A percentile compares a stretch with the other conserved stretches of the same genome.
These are phyloP conservation scores for Agriopis marginaria DNA, from an alignment of 2,888 invertebrate species.

Conservation along the genomic window DNA sequence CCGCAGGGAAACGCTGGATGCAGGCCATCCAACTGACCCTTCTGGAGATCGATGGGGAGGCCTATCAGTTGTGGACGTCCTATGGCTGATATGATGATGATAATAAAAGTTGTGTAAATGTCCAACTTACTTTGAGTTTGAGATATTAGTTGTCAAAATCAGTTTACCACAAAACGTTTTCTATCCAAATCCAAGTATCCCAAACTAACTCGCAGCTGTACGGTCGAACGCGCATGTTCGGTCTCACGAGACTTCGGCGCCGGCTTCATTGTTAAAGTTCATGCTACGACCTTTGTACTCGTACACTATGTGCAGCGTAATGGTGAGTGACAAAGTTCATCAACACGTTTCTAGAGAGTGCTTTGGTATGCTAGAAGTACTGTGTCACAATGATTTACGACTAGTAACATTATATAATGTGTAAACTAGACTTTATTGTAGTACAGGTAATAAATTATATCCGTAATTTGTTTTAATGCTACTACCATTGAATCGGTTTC, in stretches of 20 bases:
- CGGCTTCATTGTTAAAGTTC: conserved; percentile 38
- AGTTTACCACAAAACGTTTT: conserved; percentile 8
- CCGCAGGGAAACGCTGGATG: too few relatives aligned
- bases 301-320: conserved; percentile 6
- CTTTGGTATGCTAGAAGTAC: conserved; percentile 2
- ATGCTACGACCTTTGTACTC: conserved; percentile 26
- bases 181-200: conserved; percentile 7
- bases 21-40: too few relatives aligned
- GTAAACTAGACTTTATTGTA: background rate
- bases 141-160: background rate
- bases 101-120: too few relatives aligned
- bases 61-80: too few relatives aligned
- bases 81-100: too few relatives aligned
- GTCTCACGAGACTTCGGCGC: conserved; percentile 34
- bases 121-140: background rate
- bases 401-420: background rate
- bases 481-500: too few relatives aligned
- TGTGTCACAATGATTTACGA: conserved; percentile 6
- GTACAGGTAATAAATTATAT: too few relatives aligned
- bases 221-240: conserved; percentile 35
- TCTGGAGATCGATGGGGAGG: too few relatives aligned
- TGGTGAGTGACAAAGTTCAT: conserved; percentile 16
- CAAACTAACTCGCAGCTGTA: conserved; percentile 19
- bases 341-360: conserved; percentile 1
- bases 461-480: too few relatives aligned